phyloP scores from a whole-genome alignment of 2,113 vertebrate genomes.

The Calyptomena viridis region DNA sequence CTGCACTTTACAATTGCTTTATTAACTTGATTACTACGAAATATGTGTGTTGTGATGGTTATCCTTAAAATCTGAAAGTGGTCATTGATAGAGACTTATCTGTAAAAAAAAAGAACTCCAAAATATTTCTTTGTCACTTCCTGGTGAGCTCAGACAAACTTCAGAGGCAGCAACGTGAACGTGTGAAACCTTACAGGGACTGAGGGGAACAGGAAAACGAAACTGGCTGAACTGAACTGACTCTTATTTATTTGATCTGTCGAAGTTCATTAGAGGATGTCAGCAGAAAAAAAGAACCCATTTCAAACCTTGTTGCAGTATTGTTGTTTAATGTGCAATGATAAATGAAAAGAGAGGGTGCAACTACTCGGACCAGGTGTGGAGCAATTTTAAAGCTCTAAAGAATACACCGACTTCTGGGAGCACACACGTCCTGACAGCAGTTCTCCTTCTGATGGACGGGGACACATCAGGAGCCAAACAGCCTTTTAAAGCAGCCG shows the following conservation, averaged over 20 bases:
- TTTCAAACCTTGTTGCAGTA: neutral
- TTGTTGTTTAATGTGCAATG: neutral
- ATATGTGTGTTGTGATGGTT: neutral
- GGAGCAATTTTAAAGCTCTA: neutral
- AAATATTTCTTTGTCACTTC: neutral
- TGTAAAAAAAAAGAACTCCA: neutral
- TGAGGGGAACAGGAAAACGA: neutral
- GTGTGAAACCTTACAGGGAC: fast-evolving
- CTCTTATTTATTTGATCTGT: neutral
- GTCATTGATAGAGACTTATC: fast-evolving
- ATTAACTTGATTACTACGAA: neutral
- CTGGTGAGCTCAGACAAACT: neutral
- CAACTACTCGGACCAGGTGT: fast-evolving
- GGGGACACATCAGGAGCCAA: no score
- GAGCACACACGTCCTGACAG: neutral
- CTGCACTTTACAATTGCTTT: neutral
- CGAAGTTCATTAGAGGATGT: neutral
- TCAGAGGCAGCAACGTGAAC: neutral
- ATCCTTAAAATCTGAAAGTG: neutral
- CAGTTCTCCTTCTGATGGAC: no score
- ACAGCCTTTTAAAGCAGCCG: no score
- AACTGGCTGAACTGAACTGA: neutral
- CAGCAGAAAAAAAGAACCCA: neutral
- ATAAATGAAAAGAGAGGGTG: fast-evolving
- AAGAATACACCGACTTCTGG: fast-evolving